Evolutionary conservation across 2,888 invertebrate genomes (phyloP).

Genomic region (Nymphalis c-album): DNA sequence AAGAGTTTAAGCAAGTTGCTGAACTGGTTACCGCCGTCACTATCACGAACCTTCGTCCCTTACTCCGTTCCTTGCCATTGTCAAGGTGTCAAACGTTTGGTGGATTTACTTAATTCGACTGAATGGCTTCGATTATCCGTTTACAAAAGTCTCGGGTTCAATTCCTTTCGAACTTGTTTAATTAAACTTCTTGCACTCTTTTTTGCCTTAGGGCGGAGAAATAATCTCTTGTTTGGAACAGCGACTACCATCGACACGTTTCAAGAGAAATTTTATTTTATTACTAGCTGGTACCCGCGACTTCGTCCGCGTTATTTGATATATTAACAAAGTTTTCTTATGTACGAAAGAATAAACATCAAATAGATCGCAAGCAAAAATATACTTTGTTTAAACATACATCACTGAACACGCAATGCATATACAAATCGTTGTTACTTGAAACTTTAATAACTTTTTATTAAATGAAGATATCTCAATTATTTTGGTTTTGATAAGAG

Average conservation of each 20-base stretch:
- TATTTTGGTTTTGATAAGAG: too few relatives aligned
- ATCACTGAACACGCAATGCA: too few relatives aligned
- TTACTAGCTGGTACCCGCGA: too few relatives aligned
- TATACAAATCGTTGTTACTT: too few relatives aligned
- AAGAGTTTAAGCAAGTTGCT: slow-evolving; percentile 44
- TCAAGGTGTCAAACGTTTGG: slow-evolving; percentile 35
- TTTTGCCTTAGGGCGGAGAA: slow-evolving; percentile 76
- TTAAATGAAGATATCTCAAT: too few relatives aligned
- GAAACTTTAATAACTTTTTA: too few relatives aligned
- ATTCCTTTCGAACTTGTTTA: slow-evolving; percentile 80
- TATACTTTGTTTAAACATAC: too few relatives aligned
- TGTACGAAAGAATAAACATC: too few relatives aligned
- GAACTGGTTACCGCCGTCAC: slow-evolving; percentile 49
- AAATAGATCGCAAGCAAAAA: too few relatives aligned
- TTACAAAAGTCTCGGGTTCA: slow-evolving; percentile 75
- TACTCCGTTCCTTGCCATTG: slow-evolving; percentile 26
- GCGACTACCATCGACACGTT: slow-evolving; percentile 42
- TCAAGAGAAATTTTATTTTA: too few relatives aligned
- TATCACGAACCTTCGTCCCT: slow-evolving; percentile 42
- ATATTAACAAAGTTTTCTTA: too few relatives aligned
- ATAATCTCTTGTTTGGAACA: slow-evolving; percentile 72
- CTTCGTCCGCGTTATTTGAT: too few relatives aligned
- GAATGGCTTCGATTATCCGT: slow-evolving; percentile 76
- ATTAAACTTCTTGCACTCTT: slow-evolving; percentile 81
- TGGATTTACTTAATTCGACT: slow-evolving; percentile 70